These are phyloP conservation scores for Rhinolophus ferrumequinum DNA, from an alignment of 2,113 vertebrate species.

Conservation along the genomic window DNA sequence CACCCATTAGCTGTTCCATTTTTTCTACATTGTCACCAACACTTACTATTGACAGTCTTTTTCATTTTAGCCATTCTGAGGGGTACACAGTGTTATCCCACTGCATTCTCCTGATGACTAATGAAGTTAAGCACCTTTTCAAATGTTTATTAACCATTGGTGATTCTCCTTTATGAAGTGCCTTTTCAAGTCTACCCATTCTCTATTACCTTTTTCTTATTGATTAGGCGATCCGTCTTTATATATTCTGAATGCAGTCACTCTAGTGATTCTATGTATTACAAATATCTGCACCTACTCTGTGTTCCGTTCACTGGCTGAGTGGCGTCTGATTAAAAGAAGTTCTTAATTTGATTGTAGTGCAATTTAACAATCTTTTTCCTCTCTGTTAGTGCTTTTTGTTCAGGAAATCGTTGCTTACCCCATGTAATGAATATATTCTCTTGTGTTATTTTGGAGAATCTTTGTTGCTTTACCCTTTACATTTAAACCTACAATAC, in stretches of 20 bases:
- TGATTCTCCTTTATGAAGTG: neutral
- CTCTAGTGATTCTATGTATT: neutral
- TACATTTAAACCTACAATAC: neutral
- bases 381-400: neutral
- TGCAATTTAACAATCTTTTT: neutral
- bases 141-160: neutral
- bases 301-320: neutral
- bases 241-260: neutral
- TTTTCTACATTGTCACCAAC: neutral
- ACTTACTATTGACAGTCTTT: neutral
- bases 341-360: neutral
- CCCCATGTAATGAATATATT: neutral
- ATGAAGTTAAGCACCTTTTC: neutral
- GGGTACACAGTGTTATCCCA: neutral
- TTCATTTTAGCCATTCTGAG: neutral
- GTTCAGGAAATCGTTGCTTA: neutral
- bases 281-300: neutral
- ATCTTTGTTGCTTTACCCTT: neutral
- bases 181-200: neutral
- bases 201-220: constrained; percentile 15
- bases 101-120: neutral
- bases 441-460: neutral
- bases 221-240: neutral
- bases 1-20: neutral
- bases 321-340: neutral